Base-by-base conservation (phyloP, 2,888 invertebrate species). In the Entomobrya proxima region DNA sequence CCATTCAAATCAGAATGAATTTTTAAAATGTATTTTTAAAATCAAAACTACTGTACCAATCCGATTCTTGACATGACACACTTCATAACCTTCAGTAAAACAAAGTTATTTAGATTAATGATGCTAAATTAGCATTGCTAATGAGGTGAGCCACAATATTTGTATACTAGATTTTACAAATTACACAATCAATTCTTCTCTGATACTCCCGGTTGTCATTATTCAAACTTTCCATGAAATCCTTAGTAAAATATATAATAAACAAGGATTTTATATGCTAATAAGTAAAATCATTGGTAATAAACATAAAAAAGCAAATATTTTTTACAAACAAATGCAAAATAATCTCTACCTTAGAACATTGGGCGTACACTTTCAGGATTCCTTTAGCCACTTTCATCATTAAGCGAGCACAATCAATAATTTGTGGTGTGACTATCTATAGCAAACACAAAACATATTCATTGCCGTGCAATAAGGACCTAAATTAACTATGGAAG, bases 61-160 rank as follows among this genome's bases (percentile, higher is more conserved):
- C 80, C 79, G 11, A 84, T 32, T 15, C 74, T 72, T 0, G 69
- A 67, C 72, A 88, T 77, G 9, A 82, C 81, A 76, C 88, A 88
- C 69, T 88, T 88, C 40, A 88, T 83, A n/a, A n/a, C n/a, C n/a
- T n/a, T n/a, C n/a, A n/a, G n/a, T n/a, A n/a, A n/a, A n/a, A n/a
- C n/a, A n/a, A n/a, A n/a, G n/a, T n/a, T n/a, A n/a, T n/a, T n/a
- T n/a, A n/a, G n/a, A n/a, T n/a, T n/a, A n/a, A n/a, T n/a, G n/a
- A n/a, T n/a, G n/a, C n/a, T n/a, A n/a, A n/a, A n/a, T n/a, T n/a
- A n/a, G n/a, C n/a, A n/a, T n/a, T n/a, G n/a, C n/a, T n/a, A n/a
- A n/a, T n/a, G n/a, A n/a, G n/a, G n/a, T n/a, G n/a, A n/a, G n/a
- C n/a, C n/a, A n/a, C n/a, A n/a, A n/a, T n/a, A n/a, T n/a, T n/a